A percentile compares a stretch with the other conserved stretches of the same genome.
phyloP scores from a whole-genome alignment of 2,888 invertebrate genomes.

The Zygaena filipendulae region DNA sequence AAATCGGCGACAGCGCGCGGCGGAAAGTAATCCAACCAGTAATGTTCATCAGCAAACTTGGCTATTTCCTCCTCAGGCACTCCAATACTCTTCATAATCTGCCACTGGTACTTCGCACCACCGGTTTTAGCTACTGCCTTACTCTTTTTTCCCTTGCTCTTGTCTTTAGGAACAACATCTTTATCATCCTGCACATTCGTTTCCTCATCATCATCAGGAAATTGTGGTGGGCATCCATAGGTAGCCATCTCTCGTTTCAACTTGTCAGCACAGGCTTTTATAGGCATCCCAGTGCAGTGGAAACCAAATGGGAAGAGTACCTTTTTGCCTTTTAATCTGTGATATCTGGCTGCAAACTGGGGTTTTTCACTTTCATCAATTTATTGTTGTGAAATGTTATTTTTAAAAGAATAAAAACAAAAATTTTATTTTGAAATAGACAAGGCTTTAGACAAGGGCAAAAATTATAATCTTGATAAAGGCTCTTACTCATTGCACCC shows the following conservation, averaged over 20 bases:
- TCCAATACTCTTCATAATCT: conserved; percentile 96
- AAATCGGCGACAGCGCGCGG: conserved; percentile 89
- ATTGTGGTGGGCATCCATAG: conserved; percentile 92
- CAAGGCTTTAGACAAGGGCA: too few relatives aligned
- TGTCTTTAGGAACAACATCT: conserved; percentile 72
- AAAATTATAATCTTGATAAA: too few relatives aligned
- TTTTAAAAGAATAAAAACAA: too few relatives aligned
- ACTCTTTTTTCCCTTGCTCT: conserved; percentile 90
- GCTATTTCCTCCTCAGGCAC: conserved; percentile 91
- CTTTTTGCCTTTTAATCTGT: conserved; percentile 90
- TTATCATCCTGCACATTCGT: conserved; percentile 56
- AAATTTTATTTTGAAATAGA: too few relatives aligned
- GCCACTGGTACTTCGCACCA: conserved; percentile 94
- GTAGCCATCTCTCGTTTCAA: conserved; percentile 91
- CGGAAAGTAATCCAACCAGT: conserved; percentile 99
- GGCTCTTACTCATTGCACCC: too few relatives aligned
- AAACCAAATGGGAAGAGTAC: conserved; percentile 98
- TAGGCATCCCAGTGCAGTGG: conserved; percentile 99
- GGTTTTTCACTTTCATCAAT: conserved; percentile 16
- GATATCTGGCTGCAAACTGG: conserved; percentile 91
- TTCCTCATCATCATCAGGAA: conserved; percentile 75
- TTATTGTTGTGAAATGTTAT: not conserved
- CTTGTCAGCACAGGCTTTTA: conserved; percentile 99
- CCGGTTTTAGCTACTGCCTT: conserved; percentile 95
- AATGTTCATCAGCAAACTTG: conserved; percentile 87